Conservation (phyloP, 1,140 invertebrate genomes). For the Luehdorfia chinensis region DNA sequence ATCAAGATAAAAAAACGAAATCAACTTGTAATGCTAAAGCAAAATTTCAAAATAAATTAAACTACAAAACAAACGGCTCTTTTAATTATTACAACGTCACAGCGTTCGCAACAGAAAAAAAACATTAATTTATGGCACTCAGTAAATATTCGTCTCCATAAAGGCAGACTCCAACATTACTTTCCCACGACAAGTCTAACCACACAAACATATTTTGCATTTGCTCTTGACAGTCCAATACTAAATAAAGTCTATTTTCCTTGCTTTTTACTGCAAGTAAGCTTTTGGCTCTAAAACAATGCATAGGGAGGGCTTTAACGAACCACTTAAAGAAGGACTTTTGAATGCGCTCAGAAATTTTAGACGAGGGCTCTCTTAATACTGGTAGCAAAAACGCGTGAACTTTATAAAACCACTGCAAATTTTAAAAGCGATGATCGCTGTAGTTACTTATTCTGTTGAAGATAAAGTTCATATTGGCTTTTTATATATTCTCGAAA, state of each 20-base stretch:
- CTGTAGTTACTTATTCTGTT: neutral
- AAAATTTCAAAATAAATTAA: no score
- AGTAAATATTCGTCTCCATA: constrained; percentile 1
- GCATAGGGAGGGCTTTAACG: constrained; percentile 5
- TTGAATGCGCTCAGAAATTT: neutral
- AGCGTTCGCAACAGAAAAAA: constrained; percentile 1
- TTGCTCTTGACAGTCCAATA: neutral
- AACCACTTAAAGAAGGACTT: constrained; percentile 7
- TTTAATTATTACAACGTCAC: constrained; percentile 6
- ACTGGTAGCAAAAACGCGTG: constrained; percentile 4
- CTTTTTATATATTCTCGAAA: neutral
- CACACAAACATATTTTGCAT: neutral
- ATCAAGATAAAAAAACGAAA: no score
- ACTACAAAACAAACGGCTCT: no score
- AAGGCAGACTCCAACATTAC: constrained; percentile 4
- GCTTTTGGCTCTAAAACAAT: neutral
- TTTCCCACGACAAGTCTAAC: constrained; percentile 3
- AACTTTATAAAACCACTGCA: neutral
- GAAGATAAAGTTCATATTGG: neutral
- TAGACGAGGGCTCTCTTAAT: constrained; percentile 2
- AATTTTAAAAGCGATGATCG: neutral
- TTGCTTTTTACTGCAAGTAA: neutral
- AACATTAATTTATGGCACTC: constrained; percentile 9
- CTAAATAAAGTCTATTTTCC: constrained; percentile 1
- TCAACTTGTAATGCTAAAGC: no score